Evolutionary conservation across 2,888 invertebrate species (phyloP).

Genomic region (Eupithecia subumbrata): DNA sequence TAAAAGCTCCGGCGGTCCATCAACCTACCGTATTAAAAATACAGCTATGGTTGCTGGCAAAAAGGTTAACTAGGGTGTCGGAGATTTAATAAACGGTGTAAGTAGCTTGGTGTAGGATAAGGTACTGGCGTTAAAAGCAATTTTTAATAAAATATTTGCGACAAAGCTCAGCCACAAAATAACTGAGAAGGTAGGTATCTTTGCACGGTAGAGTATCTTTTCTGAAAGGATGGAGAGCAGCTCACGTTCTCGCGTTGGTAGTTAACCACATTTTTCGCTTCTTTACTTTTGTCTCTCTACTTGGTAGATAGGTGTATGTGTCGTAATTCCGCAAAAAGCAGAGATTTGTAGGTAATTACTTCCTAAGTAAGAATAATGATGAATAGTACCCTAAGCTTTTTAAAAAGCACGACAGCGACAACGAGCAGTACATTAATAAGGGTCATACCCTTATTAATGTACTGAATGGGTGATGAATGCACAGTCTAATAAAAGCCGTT

Average conservation of each 20-base stretch:
- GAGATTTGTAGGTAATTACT: conserved; percentile 3
- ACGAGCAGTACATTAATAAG: too few species aligned
- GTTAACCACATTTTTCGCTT: conserved; percentile 2
- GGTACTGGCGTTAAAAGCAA: conserved; percentile 42
- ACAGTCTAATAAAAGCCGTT: conserved; percentile 77
- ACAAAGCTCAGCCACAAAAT: conserved; percentile 25
- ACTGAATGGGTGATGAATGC: conserved; percentile 70
- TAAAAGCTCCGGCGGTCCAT: conserved; percentile 16
- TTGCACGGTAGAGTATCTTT: conserved; percentile 1
- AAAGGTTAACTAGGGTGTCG: conserved; percentile 47
- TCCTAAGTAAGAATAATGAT: conserved; percentile 2
- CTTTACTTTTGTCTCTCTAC: conserved; percentile 17
- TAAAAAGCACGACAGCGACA: not conserved
- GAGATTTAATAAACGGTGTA: conserved; percentile 46
- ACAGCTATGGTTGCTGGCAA: conserved; percentile 37
- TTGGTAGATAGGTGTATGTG: conserved; percentile 14
- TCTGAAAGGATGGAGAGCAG: conserved; percentile 25
- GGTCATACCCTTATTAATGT: conserved; percentile 37
- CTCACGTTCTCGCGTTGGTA: conserved; percentile 9
- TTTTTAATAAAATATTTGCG: conserved; percentile 45
- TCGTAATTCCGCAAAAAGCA: conserved; percentile 20
- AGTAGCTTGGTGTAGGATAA: conserved; percentile 38
- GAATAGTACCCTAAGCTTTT: not conserved
- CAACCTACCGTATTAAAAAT: conserved; percentile 41
- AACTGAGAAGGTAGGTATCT: conserved; percentile 1